phyloP scores from a whole-genome alignment of 2,888 invertebrate genomes.

The Drosophila acutilabella region DNA sequence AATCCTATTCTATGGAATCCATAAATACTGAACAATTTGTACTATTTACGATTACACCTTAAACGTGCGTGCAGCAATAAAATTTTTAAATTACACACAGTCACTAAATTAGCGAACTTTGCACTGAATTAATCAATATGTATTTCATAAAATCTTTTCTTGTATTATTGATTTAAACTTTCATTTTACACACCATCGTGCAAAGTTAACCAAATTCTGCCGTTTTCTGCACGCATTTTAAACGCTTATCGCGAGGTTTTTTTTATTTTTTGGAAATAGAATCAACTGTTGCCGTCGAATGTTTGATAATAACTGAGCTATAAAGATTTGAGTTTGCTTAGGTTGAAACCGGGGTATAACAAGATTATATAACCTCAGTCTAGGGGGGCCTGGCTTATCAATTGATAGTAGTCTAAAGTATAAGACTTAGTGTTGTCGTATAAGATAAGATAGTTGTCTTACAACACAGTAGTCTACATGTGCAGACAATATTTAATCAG shows the following conservation, averaged over 20 bases:
- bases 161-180: not conserved
- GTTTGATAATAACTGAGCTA: constrained; percentile 51
- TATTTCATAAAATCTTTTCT: not conserved
- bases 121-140: not conserved
- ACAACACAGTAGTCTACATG: not conserved
- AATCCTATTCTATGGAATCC: not conserved
- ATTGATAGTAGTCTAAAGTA: not conserved
- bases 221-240: constrained; percentile 53
- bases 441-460: constrained; percentile 1
- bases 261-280: not conserved
- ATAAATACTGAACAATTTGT: constrained; percentile 1
- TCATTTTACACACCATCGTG: constrained; percentile 49
- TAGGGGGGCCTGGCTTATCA: constrained; percentile 4
- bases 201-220: constrained; percentile 70
- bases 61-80: constrained; percentile 9
- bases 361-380: not conserved
- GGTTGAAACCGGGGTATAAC: not conserved
- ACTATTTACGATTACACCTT: constrained; percentile 2
- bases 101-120: not conserved
- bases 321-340: constrained; percentile 27
- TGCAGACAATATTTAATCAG: not conserved
- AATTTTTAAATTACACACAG: not conserved
- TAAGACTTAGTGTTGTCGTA: constrained; percentile 1
- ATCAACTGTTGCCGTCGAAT: constrained; percentile 23
- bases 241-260: constrained; percentile 36